Evolutionary conservation across 2,888 invertebrate genomes (phyloP), one percentile per base, ranked within the genome.

Genomic region (Rhorus exstirpatorius): DNA sequence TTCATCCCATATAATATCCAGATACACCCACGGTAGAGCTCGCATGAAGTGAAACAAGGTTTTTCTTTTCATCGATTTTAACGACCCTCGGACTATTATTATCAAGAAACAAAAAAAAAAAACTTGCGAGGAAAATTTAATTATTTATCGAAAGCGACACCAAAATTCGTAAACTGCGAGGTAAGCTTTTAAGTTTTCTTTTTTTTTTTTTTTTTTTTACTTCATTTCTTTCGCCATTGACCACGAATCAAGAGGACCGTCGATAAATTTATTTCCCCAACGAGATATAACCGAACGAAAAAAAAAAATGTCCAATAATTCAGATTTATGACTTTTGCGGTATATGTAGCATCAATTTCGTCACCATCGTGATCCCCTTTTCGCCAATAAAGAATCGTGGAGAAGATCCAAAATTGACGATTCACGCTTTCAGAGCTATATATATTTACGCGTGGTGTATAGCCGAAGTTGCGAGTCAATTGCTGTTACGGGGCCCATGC

Each of bases 281-380:
- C 19, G 10, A 21, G 1, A 8, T 51, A 26, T 26, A 53, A 26
- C 12, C 12, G 53, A 24, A 24, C 53, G n/a, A n/a, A 26, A 24
- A 53, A 81, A 79, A 79, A 79, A 79, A 81, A 77, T 80, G 83
- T 85, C 74, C 61, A 10, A 79, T 84, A 85, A 85, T 84, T 10
- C 3, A 41, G 17, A 55, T 49, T 12, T 46, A 35, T 38, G 65
- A 38, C 49, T 72, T 46, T 41, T 41, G 26, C 31, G 38, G 58
- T n/a, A n/a, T 14, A 46, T 19, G 44, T 35, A 14, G 24, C 19
- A 21, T 26, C 12, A 51, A 74, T 63, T 53, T 63, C 26, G 26
- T 84, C 65, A 4, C 35, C 49, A 31, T 35, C 44, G 10, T 21
- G 38, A 44, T 31, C 60, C 21, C 44, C 31, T 53, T 46, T 51